These are phyloP conservation scores for Distichodus sexfasciatus DNA, from an alignment of 2,797 vertebrate genomes.

Conservation along the genomic window DNA sequence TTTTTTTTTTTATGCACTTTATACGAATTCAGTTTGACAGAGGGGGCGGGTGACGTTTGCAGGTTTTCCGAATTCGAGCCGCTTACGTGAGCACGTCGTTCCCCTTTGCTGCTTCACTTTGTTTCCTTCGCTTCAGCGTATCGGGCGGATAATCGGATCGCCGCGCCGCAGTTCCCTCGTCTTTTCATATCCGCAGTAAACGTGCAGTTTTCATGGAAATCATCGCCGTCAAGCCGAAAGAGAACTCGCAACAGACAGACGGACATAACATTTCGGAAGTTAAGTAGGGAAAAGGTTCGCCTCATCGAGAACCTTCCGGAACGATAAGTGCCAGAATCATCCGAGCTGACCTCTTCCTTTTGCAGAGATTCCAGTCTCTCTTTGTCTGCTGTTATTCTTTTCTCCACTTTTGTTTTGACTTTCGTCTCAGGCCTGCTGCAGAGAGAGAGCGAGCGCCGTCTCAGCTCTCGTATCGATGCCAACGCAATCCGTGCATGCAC, in stretches of 20 bases:
- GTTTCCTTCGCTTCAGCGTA: neutral
- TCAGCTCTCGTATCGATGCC: neutral
- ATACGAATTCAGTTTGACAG: slow-evolving; percentile 50
- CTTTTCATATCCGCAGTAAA: neutral
- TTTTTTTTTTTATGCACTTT: slow-evolving; percentile 60
- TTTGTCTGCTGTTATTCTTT: neutral
- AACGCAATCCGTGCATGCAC: slow-evolving; percentile 48
- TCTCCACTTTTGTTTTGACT: neutral
- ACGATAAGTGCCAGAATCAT: slow-evolving; percentile 5
- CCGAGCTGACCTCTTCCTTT: neutral
- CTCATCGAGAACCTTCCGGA: neutral
- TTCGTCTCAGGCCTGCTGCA: slow-evolving; percentile 26
- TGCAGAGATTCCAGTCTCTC: neutral
- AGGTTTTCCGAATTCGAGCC: slow-evolving; percentile 25
- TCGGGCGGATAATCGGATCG: neutral
- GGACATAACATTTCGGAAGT: neutral
- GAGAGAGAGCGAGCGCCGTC: neutral
- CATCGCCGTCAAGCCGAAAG: neutral
- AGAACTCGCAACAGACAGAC: neutral
- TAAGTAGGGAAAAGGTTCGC: neutral
- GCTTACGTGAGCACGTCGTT: slow-evolving; percentile 18
- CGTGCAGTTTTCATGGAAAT: neutral
- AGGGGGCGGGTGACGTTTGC: slow-evolving; percentile 33
- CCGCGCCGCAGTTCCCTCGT: neutral
- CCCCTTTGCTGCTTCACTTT: slow-evolving; percentile 32